phyloP scores from a whole-genome alignment of 2,113 vertebrate genomes.

The Diadophis punctatus region DNA sequence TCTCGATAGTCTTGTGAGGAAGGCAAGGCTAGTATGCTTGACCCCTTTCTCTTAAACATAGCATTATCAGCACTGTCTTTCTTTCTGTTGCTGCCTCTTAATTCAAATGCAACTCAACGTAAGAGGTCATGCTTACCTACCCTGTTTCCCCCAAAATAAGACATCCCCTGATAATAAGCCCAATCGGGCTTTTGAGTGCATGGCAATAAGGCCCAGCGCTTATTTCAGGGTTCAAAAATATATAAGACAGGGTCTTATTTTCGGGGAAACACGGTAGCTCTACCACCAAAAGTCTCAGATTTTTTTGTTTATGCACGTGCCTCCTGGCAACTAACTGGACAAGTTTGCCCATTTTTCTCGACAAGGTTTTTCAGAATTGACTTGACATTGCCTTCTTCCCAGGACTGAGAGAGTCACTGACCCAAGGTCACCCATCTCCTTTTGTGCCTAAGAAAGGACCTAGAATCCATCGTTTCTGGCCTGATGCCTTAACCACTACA shows the following conservation, averaged over 20 bases:
- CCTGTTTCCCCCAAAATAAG: too few relatives aligned
- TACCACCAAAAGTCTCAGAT: not conserved
- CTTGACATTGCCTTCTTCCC: not conserved
- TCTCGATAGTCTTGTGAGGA: not conserved
- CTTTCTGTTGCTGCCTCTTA: not conserved
- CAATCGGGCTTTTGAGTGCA: too few relatives aligned
- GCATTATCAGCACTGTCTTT: not conserved
- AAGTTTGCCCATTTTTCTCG: not conserved
- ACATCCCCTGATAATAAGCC: too few relatives aligned
- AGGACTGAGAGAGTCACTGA: not conserved
- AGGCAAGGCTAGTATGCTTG: not conserved
- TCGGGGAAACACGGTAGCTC: too few relatives aligned
- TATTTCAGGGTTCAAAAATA: too few relatives aligned
- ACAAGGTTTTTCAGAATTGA: not conserved
- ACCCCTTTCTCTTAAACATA: not conserved
- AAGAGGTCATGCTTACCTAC: not conserved
- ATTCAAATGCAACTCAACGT: not conserved
- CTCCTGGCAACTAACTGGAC: not conserved
- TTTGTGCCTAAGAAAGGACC: not conserved
- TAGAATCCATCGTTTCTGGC: not conserved
- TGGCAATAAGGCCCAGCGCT: too few relatives aligned
- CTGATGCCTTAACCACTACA: not conserved
- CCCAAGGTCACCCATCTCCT: not conserved
- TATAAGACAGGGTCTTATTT: too few relatives aligned
- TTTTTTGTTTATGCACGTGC: not conserved